Evolutionary conservation across 2,888 invertebrate species (phyloP).

Genomic region (Caenorhabditis doughertyi): DNA sequence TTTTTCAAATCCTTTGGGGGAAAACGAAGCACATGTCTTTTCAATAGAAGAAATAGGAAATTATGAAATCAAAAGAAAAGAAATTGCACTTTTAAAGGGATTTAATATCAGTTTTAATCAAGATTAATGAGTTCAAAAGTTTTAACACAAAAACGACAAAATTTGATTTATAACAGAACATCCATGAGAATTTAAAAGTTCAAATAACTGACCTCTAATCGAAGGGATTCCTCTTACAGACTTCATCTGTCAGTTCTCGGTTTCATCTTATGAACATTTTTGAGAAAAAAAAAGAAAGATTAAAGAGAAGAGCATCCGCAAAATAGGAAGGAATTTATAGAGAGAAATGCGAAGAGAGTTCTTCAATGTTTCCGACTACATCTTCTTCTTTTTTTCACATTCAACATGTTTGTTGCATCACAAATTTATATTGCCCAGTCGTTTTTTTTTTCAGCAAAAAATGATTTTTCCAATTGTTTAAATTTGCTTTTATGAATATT

Average conservation of each 20-base stretch:
- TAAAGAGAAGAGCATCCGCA: slow-evolving; percentile 3
- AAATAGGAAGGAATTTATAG: slow-evolving; percentile 25
- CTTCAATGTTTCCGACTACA: slow-evolving; percentile 13
- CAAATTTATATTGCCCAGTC: slow-evolving; percentile 36
- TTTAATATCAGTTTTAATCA: too few relatives aligned
- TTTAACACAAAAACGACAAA: too few relatives aligned
- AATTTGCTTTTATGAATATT: not conserved
- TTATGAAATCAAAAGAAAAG: too few relatives aligned
- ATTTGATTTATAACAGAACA: too few relatives aligned
- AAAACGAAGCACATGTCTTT: not conserved
- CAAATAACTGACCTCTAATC: too few relatives aligned
- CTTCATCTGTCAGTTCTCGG: not conserved
- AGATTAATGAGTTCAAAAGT: too few relatives aligned
- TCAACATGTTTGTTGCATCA: slow-evolving; percentile 49
- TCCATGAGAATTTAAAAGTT: too few relatives aligned
- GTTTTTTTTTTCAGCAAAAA: not conserved
- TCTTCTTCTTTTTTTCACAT: not conserved
- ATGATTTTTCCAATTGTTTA: not conserved
- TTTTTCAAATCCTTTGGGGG: not conserved
- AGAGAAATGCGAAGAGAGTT: slow-evolving; percentile 19
- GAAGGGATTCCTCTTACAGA: not conserved
- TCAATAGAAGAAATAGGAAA: not conserved
- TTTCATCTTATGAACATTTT: too few relatives aligned
- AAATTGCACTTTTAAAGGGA: too few relatives aligned
- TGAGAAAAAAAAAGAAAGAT: not conserved